phyloP scores from a whole-genome alignment of 2,888 invertebrate genomes.

The Drosophila sordidula region DNA sequence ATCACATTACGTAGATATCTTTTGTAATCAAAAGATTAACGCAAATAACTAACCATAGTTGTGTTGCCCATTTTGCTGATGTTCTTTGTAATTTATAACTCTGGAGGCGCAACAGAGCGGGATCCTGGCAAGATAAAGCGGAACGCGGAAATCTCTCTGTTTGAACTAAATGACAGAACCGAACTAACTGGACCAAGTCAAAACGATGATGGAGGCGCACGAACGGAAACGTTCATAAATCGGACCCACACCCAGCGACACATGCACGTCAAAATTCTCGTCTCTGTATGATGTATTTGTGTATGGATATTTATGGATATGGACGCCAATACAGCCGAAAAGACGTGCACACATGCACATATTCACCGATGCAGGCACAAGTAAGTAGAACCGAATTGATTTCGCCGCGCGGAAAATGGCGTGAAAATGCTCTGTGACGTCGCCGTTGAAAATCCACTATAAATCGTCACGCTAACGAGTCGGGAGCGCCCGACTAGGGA shows the following conservation, averaged over 20 bases:
- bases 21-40: background rate
- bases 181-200: constrained; percentile 82
- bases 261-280: constrained; percentile 41
- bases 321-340: constrained; percentile 3
- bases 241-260: constrained; percentile 51
- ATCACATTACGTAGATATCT: too few relatives aligned
- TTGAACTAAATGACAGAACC: constrained; percentile 81
- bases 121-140: constrained; percentile 28
- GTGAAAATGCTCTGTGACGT: constrained; percentile 59
- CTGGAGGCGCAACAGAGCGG: background rate
- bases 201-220: constrained; percentile 68
- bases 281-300: constrained; percentile 2
- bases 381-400: constrained; percentile 51
- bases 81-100: constrained; percentile 14
- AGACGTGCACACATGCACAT: constrained; percentile 7
- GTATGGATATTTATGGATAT: constrained; percentile 14
- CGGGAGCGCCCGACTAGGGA: too few relatives aligned
- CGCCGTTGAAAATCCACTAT: constrained; percentile 80
- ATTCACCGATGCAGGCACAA: constrained; percentile 19
- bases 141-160: constrained; percentile 65
- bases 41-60: constrained; percentile 67
- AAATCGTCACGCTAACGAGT: constrained; percentile 57
- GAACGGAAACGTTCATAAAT: constrained; percentile 67
- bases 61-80: constrained; percentile 58
- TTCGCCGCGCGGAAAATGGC: constrained; percentile 48